These are phyloP conservation scores for Troides aeacus DNA, from an alignment of 2,888 invertebrate genomes.

Conservation along the genomic window DNA sequence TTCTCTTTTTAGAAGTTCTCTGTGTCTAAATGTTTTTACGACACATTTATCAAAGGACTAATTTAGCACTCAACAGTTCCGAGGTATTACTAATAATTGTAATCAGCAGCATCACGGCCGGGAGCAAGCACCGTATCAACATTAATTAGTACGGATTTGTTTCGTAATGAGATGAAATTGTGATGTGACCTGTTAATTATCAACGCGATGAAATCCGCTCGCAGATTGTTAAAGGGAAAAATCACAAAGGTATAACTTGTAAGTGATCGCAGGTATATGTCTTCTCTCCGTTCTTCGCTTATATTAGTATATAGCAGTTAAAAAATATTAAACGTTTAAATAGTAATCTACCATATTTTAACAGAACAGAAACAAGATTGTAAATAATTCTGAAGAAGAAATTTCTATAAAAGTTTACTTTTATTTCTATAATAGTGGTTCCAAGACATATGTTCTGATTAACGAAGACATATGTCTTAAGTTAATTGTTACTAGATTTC, in stretches of 20 bases:
- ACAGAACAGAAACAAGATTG: too few species aligned
- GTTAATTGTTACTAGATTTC: too few species aligned
- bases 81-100: slow-evolving; percentile 15
- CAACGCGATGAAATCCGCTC: slow-evolving; percentile 1
- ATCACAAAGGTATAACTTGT: slow-evolving; percentile 7
- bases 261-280: neutral
- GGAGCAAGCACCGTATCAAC: slow-evolving; percentile 44
- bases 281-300: neutral
- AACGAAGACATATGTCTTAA: too few species aligned
- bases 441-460: too few species aligned
- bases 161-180: slow-evolving; percentile 41
- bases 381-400: too few species aligned
- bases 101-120: slow-evolving; percentile 31
- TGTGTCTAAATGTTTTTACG: too few species aligned
- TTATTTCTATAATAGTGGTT: too few species aligned
- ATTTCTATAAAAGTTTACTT: too few species aligned
- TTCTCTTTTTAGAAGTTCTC: too few species aligned
- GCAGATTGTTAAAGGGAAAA: slow-evolving; percentile 4
- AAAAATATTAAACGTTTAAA: neutral
- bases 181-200: slow-evolving; percentile 29
- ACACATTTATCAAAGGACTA: neutral
- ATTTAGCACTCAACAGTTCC: neutral
- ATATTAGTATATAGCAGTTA: neutral
- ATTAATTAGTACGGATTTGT: slow-evolving; percentile 49
- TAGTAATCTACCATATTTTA: too few species aligned